phyloP scores from a whole-genome alignment of 2,888 invertebrate genomes.

The Metellina segmentata region DNA sequence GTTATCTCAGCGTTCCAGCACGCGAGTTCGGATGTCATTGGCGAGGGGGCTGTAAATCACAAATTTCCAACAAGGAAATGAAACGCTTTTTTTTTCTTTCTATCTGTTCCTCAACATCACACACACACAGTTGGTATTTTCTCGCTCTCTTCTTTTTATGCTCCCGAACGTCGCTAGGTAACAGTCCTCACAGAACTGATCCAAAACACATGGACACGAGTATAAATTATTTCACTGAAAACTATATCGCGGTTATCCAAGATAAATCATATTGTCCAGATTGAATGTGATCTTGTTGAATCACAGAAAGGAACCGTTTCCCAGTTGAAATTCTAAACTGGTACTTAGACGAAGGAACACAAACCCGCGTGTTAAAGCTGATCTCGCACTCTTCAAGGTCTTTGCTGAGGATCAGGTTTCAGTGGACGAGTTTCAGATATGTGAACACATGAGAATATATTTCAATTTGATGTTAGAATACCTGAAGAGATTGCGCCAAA shows the following conservation, averaged over 20 bases:
- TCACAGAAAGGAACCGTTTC: too few relatives aligned
- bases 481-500: not conserved
- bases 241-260: too few relatives aligned
- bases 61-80: slow-evolving; percentile 42
- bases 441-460: not conserved
- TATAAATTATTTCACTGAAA: too few relatives aligned
- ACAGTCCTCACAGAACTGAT: too few relatives aligned
- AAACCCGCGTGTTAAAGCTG: too few relatives aligned
- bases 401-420: too few relatives aligned
- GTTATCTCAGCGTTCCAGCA: slow-evolving; percentile 33
- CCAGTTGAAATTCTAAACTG: too few relatives aligned
- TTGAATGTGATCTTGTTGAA: too few relatives aligned
- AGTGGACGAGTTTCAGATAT: not conserved
- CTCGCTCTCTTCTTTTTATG: slow-evolving; percentile 1
- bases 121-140: not conserved
- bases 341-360: too few relatives aligned
- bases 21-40: slow-evolving; percentile 34
- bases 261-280: too few relatives aligned
- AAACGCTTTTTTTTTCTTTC: slow-evolving; percentile 31
- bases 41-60: slow-evolving; percentile 36
- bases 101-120: not conserved
- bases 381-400: too few relatives aligned
- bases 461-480: not conserved
- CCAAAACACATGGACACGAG: too few relatives aligned
- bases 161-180: not conserved